Percentiles rank a stretch among this genome's conserved stretches.
phyloP scores from a whole-genome alignment of 2,113 vertebrate species.

The Anhinga rufa region DNA sequence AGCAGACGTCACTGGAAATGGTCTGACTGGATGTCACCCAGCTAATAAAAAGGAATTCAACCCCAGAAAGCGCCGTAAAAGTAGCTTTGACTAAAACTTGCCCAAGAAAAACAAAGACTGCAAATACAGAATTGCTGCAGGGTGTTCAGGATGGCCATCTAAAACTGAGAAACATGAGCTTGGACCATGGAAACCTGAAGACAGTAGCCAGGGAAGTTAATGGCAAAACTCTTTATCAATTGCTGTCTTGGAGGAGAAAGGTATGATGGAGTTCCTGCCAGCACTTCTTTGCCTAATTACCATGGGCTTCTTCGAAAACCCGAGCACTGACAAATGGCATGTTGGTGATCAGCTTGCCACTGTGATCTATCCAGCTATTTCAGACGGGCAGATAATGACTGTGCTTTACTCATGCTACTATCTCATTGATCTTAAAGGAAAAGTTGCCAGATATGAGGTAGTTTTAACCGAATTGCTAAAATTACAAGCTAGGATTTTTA shows the following conservation, averaged over 20 bases:
- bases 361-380: neutral
- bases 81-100: neutral
- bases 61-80: neutral
- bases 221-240: neutral
- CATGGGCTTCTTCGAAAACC: neutral
- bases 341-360: neutral
- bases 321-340: neutral
- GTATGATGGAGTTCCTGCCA: neutral
- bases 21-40: constrained; percentile 1
- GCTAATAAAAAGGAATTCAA: neutral
- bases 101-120: neutral
- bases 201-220: neutral
- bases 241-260: neutral
- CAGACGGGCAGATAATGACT: neutral
- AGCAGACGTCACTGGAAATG: constrained; percentile 1
- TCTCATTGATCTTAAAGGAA: neutral
- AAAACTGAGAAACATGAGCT: neutral
- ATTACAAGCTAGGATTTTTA: constrained; percentile 1
- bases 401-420: neutral
- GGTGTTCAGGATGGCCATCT: neutral
- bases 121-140: neutral
- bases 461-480: neutral
- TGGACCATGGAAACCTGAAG: neutral
- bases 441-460: neutral
- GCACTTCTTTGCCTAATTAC: neutral